Percentiles rank a stretch among this genome's conserved stretches.
Conservation (phyloP, 2,888 invertebrate species). For the Odontomyia ornata region DNA sequence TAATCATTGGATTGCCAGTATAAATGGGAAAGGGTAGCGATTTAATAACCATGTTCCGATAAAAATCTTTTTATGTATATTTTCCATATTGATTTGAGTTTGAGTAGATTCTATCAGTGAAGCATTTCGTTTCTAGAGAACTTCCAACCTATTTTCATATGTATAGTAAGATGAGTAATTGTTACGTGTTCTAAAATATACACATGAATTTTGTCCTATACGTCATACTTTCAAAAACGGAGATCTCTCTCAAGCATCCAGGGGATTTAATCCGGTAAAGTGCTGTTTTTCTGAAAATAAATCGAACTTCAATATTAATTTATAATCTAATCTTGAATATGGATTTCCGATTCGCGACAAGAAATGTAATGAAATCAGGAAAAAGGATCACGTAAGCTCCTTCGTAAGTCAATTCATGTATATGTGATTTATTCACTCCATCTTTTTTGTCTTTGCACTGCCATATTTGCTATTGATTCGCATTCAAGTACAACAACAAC, state of each 20-base stretch:
- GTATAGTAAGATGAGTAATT: too few relatives aligned
- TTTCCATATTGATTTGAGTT: too few relatives aligned
- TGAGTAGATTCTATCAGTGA: too few relatives aligned
- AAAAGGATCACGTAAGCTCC: conserved; percentile 25
- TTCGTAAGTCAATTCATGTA: conserved; percentile 25
- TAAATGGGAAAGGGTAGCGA: conserved; percentile 25
- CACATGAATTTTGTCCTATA: too few relatives aligned
- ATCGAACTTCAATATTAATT: conserved; percentile 33
- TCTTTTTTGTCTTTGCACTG: not conserved
- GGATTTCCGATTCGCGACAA: conserved; percentile 44
- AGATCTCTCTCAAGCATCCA: too few relatives aligned
- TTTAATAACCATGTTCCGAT: conserved; percentile 28
- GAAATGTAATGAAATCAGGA: conserved; percentile 42
- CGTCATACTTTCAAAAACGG: too few relatives aligned
- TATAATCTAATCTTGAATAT: conserved; percentile 46
- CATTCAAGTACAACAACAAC: not conserved
- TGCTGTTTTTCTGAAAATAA: conserved; percentile 14
- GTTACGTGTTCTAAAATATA: too few relatives aligned
- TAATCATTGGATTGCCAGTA: conserved; percentile 4
- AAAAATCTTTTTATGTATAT: conserved; percentile 15
- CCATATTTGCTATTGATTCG: not conserved
- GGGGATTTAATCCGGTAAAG: conserved; percentile 18
- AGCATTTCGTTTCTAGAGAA: too few relatives aligned
- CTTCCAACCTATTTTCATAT: too few relatives aligned
- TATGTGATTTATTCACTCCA: conserved; percentile 28